Evolutionary conservation across 1,140 invertebrate species (phyloP).

Genomic region (Planococcus citri): DNA sequence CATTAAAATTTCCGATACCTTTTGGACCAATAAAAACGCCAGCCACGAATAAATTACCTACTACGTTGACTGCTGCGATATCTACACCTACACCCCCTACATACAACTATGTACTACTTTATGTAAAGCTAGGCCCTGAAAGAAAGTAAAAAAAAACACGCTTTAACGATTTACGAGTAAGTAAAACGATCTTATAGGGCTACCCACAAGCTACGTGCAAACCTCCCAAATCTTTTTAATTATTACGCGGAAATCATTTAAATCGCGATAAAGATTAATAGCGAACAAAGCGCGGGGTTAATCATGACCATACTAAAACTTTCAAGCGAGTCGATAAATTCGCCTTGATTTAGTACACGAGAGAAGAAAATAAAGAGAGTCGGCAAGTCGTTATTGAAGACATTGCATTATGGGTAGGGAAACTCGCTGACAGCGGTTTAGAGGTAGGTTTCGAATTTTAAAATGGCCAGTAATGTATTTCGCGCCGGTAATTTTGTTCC

Average conservation of each 20-base stretch:
- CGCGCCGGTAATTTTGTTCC: background rate
- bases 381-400: background rate
- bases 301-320: slow-evolving; percentile 7
- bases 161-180: no score
- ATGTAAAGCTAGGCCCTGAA: no score
- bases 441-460: background rate
- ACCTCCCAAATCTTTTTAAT: background rate
- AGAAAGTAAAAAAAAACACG: no score
- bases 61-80: background rate
- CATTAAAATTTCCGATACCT: slow-evolving; percentile 3
- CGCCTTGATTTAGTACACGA: background rate
- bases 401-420: no score
- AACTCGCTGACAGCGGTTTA: background rate
- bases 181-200: no score
- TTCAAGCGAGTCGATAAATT: background rate
- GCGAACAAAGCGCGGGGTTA: background rate
- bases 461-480: slow-evolving; percentile 3
- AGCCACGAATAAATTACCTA: background rate
- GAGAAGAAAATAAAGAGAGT: background rate
- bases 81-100: no score
- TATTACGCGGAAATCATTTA: background rate
- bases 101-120: no score
- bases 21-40: background rate
- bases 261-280: slow-evolving; percentile 3
- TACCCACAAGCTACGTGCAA: no score